Percentiles rank a stretch among this genome's conserved stretches.
Evolutionary conservation across 2,797 vertebrate genomes (phyloP).

Genomic region (Allobates femoralis): DNA sequence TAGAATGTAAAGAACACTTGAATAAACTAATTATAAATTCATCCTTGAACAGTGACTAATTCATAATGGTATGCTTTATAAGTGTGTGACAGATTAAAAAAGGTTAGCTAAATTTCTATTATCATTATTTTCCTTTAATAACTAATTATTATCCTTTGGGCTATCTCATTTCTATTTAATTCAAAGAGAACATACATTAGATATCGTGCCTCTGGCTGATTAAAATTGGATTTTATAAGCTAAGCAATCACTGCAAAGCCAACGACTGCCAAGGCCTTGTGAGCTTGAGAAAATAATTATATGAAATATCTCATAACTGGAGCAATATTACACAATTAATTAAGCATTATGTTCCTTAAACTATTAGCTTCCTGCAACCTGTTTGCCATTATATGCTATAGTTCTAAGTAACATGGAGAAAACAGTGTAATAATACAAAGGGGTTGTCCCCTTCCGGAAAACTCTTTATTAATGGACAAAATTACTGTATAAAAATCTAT

Average conservation of each 20-base stretch:
- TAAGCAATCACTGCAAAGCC: slow-evolving; percentile 24
- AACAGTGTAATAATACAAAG: neutral
- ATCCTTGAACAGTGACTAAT: neutral
- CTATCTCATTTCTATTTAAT: slow-evolving; percentile 42
- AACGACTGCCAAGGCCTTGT: slow-evolving; percentile 31
- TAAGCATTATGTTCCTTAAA: slow-evolving; percentile 21
- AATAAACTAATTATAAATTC: slow-evolving; percentile 1
- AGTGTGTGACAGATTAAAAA: slow-evolving; percentile 10
- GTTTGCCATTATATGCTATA: neutral
- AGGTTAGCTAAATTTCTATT: slow-evolving; percentile 39
- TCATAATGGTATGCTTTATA: slow-evolving; percentile 22
- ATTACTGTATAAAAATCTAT: too few species aligned
- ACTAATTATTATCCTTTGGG: slow-evolving; percentile 38
- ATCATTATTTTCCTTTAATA: slow-evolving; percentile 53
- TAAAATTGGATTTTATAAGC: slow-evolving; percentile 50
- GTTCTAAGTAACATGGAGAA: neutral
- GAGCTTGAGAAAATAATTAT: slow-evolving; percentile 29
- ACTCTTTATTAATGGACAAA: too few species aligned
- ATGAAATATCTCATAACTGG: slow-evolving; percentile 32
- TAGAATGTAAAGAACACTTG: neutral
- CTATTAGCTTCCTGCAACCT: neutral
- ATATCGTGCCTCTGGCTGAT: slow-evolving; percentile 43
- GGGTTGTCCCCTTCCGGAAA: too few species aligned
- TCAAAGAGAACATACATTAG: slow-evolving; percentile 47
- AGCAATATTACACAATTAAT: slow-evolving; percentile 39